Evolutionary conservation across 2,888 invertebrate species (phyloP).

Genomic region (Drosophila cracens): DNA sequence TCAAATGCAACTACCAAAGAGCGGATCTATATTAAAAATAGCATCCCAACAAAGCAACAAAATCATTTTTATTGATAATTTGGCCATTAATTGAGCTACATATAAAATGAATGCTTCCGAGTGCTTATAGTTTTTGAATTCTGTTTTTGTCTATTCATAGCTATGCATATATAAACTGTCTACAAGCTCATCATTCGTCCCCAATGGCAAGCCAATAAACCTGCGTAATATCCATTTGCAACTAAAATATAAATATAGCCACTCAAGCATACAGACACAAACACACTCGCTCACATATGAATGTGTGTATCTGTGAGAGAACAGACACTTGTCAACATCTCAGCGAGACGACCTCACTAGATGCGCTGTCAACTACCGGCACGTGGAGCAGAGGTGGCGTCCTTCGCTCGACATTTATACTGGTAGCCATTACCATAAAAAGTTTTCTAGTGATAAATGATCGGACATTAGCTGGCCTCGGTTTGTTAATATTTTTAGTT

Average conservation of each 20-base stretch:
- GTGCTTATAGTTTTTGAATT: constrained; percentile 27
- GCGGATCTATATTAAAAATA: not conserved
- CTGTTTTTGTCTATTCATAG: constrained; percentile 16
- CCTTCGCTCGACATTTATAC: constrained; percentile 55
- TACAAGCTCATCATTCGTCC: constrained; percentile 36
- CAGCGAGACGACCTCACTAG: constrained; percentile 59
- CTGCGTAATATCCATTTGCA: constrained; percentile 49
- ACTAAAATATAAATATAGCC: constrained; percentile 46
- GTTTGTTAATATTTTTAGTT: constrained; percentile 76
- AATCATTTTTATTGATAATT: not conserved
- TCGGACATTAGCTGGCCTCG: constrained; percentile 58
- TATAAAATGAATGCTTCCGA: constrained; percentile 19
- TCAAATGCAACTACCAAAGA: not conserved
- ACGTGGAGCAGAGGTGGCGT: constrained; percentile 30
- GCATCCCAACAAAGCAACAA: not conserved
- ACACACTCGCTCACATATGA: constrained; percentile 11
- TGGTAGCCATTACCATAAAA: constrained; percentile 51
- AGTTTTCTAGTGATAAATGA: constrained; percentile 72
- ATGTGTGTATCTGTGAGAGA: constrained; percentile 3
- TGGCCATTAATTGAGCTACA: constrained; percentile 10
- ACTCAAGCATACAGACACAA: constrained; percentile 27
- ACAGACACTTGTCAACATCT: constrained; percentile 52
- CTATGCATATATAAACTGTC: constrained; percentile 22
- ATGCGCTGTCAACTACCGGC: constrained; percentile 49
- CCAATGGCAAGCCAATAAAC: constrained; percentile 55